A percentile compares a stretch with the other conserved stretches of the same genome.
Evolutionary conservation across 2,797 vertebrate genomes (phyloP).

Genomic region (Enoplosus armatus): DNA sequence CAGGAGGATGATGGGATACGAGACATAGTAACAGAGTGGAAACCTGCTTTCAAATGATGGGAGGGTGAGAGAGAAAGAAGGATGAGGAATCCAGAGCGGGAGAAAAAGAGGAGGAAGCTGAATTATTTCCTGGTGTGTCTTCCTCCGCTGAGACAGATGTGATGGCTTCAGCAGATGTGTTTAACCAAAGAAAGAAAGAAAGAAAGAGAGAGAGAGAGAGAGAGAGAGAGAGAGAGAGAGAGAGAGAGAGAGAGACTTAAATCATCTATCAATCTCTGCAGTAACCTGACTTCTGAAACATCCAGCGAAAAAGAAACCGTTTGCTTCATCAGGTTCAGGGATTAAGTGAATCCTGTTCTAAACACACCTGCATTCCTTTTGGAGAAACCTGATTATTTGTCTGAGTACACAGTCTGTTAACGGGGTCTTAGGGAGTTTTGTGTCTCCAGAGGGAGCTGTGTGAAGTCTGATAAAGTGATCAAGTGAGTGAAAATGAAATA

Average conservation of each 20-base stretch:
- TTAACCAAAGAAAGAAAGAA: no score
- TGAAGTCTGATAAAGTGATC: slow-evolving; percentile 32
- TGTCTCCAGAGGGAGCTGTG: slow-evolving; percentile 4
- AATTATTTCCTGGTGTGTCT: slow-evolving; percentile 50
- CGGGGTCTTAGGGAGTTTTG: background rate
- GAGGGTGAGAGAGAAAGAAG: slow-evolving; percentile 22
- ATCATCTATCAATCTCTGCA: slow-evolving; percentile 38
- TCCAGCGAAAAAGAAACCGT: background rate
- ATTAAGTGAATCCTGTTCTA: background rate
- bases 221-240: slow-evolving; percentile 7
- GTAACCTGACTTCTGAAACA: slow-evolving; percentile 21
- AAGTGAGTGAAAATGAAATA: background rate
- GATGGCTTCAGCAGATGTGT: slow-evolving; percentile 74
- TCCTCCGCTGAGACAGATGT: slow-evolving; percentile 66
- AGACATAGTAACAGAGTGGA: slow-evolving; percentile 40
- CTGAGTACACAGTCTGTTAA: background rate
- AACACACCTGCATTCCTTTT: background rate
- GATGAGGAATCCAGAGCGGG: slow-evolving; percentile 53
- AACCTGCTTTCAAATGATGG: slow-evolving; percentile 34
- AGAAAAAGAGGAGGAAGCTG: slow-evolving; percentile 42
- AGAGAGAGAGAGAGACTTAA: slow-evolving; percentile 19
- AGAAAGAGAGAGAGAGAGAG: slow-evolving; percentile 8
- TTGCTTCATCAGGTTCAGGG: background rate
- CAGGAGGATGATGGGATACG: slow-evolving; percentile 48
- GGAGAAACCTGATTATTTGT: slow-evolving; percentile 8